Evolutionary conservation across 2,113 vertebrate genomes (phyloP).

Genomic region (Odocoileus virginianus): DNA sequence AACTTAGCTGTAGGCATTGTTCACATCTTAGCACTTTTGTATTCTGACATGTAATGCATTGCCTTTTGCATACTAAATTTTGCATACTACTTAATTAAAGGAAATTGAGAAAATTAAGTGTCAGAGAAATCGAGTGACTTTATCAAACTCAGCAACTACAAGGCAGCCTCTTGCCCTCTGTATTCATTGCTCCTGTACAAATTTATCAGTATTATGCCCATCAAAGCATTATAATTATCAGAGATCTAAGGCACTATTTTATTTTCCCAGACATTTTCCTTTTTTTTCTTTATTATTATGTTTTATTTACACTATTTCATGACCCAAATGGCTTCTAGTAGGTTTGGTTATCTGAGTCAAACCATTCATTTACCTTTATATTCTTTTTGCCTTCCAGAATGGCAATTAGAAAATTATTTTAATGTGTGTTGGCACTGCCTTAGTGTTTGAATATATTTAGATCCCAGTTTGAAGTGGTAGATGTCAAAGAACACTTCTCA

Average conservation of each 20-base stretch:
- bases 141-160: not conserved
- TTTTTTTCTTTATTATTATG: not conserved
- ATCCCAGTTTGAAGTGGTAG: not conserved
- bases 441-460: not conserved
- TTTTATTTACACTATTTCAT: not conserved
- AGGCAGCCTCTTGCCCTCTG: not conserved
- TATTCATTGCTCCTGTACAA: not conserved
- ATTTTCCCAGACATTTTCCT: not conserved
- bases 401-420: not conserved
- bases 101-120: not conserved
- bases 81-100: not conserved
- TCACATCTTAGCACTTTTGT: not conserved
- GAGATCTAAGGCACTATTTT: not conserved
- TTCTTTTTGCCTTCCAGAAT: not conserved
- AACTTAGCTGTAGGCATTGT: not conserved
- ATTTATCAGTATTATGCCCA: not conserved
- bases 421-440: not conserved
- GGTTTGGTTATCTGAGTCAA: not conserved
- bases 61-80: not conserved
- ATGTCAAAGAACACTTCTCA: not conserved
- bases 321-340: not conserved
- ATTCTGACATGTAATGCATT: not conserved
- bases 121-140: not conserved
- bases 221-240: not conserved
- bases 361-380: not conserved